A percentile compares a stretch with the other conserved stretches of the same genome.
Evolutionary conservation across 1,140 invertebrate genomes (phyloP).

Genomic region (Stegodyphus mimosarum): DNA sequence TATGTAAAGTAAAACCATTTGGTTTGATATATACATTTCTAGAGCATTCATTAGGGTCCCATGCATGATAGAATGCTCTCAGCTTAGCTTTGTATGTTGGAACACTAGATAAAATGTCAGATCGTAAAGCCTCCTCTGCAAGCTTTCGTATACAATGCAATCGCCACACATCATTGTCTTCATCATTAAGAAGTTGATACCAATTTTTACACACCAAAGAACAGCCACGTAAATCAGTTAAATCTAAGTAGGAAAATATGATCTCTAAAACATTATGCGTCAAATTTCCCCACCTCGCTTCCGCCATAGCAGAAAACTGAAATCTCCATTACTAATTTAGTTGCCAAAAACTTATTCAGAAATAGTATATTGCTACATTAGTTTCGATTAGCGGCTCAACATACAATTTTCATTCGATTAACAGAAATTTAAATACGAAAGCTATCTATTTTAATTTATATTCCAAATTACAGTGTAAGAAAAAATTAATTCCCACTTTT

Average conservation of each 20-base stretch:
- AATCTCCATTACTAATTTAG: constrained; percentile 42
- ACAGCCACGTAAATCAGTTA: constrained; percentile 88
- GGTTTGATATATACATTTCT: constrained; percentile 96
- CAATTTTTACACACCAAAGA: constrained; percentile 94
- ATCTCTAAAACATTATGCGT: constrained; percentile 88
- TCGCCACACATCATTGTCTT: constrained; percentile 96
- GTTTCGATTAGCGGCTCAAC: too few relatives aligned
- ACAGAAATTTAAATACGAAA: too few relatives aligned
- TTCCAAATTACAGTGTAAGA: too few relatives aligned
- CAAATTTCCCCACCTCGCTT: constrained; percentile 67
- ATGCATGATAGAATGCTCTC: constrained; percentile 93
- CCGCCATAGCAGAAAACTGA: constrained; percentile 59
- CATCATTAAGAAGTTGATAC: constrained; percentile 90
- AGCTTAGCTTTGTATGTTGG: constrained; percentile 94
- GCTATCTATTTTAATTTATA: too few relatives aligned
- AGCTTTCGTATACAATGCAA: constrained; percentile 88
- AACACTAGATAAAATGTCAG: constrained; percentile 89
- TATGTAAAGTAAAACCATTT: constrained; percentile 96
- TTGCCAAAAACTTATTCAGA: not conserved
- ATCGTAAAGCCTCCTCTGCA: constrained; percentile 90
- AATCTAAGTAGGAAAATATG: constrained; percentile 91
- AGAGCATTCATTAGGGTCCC: constrained; percentile 97
- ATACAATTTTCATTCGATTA: too few relatives aligned
- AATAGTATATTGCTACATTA: too few relatives aligned
- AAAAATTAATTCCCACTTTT: too few relatives aligned